A percentile compares a stretch with the other conserved stretches of the same genome.
Evolutionary conservation across 2,888 invertebrate species (phyloP).

Genomic region (Synergus umbraculus): DNA sequence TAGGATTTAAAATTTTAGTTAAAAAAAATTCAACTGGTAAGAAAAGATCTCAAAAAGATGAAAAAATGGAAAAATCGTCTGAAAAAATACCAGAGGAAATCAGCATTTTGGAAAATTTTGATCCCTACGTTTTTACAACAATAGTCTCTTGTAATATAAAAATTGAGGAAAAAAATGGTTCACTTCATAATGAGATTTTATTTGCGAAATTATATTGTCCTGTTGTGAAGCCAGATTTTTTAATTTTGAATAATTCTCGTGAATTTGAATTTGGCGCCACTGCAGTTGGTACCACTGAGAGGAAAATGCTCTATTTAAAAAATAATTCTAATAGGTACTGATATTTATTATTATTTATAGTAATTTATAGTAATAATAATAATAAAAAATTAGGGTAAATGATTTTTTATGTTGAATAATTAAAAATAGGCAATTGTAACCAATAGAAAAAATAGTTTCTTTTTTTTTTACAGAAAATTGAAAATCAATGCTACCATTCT

Average conservation of each 20-base stretch:
- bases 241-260: constrained; percentile 35
- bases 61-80: neutral
- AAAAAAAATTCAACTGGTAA: neutral
- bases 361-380: too few relatives aligned
- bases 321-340: constrained; percentile 42
- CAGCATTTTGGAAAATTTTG: neutral
- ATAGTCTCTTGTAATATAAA: neutral
- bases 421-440: neutral
- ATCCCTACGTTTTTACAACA: neutral
- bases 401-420: neutral
- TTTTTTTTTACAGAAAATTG: neutral
- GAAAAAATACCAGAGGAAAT: neutral
- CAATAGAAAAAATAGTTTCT: neutral
- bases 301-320: constrained; percentile 45
- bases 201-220: constrained; percentile 32
- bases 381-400: too few relatives aligned
- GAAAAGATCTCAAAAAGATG: neutral
- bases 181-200: neutral
- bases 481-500: constrained; percentile 29
- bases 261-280: constrained; percentile 32
- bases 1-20: neutral
- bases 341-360: too few relatives aligned
- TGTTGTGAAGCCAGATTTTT: constrained; percentile 37
- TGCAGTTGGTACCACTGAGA: constrained; percentile 35
- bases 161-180: neutral